These are phyloP conservation scores for Scomber colias DNA, from an alignment of 2,113 vertebrate genomes.

Conservation along the genomic window DNA sequence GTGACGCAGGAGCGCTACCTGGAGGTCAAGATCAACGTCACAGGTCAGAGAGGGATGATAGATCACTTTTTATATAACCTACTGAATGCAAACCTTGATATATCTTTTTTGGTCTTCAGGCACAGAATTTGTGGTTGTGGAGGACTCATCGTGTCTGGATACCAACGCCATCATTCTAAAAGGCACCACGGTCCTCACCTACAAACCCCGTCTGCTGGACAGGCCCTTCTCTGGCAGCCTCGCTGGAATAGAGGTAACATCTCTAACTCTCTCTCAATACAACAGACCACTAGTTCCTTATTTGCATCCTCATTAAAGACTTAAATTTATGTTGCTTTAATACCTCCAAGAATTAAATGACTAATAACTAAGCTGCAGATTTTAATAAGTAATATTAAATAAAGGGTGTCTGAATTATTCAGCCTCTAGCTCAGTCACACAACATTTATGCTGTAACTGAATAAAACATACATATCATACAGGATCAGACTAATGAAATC, in stretches of 20 bases:
- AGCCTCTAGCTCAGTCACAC: too few relatives aligned
- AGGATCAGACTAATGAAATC: too few relatives aligned
- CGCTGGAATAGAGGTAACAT: constrained; percentile 93
- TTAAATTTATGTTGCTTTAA: too few relatives aligned
- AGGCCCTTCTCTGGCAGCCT: constrained; percentile 96
- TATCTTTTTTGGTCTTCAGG: constrained; percentile 79
- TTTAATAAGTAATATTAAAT: too few relatives aligned
- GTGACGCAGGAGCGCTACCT: constrained; percentile 89
- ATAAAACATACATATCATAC: too few relatives aligned
- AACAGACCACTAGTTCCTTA: neutral
- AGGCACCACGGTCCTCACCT: constrained; percentile 97
- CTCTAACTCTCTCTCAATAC: neutral
- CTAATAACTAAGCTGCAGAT: too few relatives aligned
- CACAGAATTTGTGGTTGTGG: constrained; percentile 98
- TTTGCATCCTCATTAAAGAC: too few relatives aligned
- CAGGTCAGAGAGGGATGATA: constrained; percentile 83
- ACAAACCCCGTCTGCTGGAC: constrained; percentile 94
- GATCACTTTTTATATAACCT: neutral
- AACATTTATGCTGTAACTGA: too few relatives aligned
- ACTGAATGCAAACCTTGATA: neutral
- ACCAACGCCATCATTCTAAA: constrained; percentile 96
- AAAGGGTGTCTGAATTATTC: too few relatives aligned
- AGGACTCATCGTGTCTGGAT: constrained; percentile 93
- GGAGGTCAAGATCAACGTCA: constrained; percentile 97
- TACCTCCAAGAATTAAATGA: too few relatives aligned